A percentile compares a stretch with the other conserved stretches of the same genome.
Conservation (phyloP, 2,888 invertebrate genomes). For the Acronicta psi region DNA sequence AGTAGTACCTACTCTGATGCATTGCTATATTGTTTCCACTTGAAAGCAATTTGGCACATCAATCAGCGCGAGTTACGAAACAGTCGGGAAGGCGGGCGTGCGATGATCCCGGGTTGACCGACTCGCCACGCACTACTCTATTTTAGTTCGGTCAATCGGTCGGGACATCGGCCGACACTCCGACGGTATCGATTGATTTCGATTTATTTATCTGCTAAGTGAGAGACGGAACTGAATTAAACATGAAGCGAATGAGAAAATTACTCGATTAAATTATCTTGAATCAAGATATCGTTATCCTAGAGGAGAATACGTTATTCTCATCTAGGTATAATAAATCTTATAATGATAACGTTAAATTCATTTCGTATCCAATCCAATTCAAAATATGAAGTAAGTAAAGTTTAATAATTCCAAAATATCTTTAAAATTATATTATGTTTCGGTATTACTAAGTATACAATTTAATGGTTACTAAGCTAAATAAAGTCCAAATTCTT, state of each 20-base stretch:
- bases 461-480: too few relatives aligned
- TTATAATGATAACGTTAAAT: too few relatives aligned
- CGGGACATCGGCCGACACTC: conserved; percentile 50
- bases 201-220: conserved; percentile 26
- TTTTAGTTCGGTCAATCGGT: conserved; percentile 68
- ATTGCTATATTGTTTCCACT: conserved; percentile 46
- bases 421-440: too few relatives aligned
- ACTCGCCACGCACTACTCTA: conserved; percentile 63
- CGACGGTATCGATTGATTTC: conserved; percentile 40
- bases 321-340: too few relatives aligned
- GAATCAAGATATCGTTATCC: too few relatives aligned
- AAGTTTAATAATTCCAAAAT: too few relatives aligned
- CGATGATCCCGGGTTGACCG: conserved; percentile 73
- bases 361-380: too few relatives aligned
- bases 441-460: too few relatives aligned
- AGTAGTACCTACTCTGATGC: conserved; percentile 9
- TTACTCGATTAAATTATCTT: background rate
- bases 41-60: conserved; percentile 64
- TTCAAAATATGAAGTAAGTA: too few relatives aligned
- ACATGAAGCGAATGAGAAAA: background rate
- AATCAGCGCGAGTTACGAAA: conserved; percentile 67
- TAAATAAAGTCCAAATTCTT: too few relatives aligned
- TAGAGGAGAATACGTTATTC: too few relatives aligned
- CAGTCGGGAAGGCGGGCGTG: conserved; percentile 56
- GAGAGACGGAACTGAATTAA: conserved; percentile 27